Conservation (phyloP, 2,888 invertebrate species). For the Sphecodes monilicornis region DNA sequence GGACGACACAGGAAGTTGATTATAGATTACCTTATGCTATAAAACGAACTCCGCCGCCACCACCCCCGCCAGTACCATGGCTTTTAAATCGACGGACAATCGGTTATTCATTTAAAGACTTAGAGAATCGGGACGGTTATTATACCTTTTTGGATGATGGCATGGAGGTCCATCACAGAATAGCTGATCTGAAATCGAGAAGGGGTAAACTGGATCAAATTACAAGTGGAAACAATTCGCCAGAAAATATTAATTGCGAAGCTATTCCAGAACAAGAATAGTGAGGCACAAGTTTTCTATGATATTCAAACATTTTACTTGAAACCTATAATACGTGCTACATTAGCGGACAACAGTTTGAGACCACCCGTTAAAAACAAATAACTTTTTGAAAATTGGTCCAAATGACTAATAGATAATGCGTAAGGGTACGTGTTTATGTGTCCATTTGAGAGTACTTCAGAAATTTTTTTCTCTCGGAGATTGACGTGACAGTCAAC, state of each 20-base stretch:
- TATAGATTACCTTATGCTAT: constrained; percentile 63
- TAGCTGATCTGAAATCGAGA: constrained; percentile 69
- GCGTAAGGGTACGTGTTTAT: no score
- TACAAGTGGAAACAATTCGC: neutral
- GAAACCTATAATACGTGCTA: neutral
- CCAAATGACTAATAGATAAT: no score
- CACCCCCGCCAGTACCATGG: constrained; percentile 68
- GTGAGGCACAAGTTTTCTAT: neutral
- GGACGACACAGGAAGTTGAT: constrained; percentile 68
- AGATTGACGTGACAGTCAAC: no score
- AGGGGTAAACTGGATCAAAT: constrained; percentile 23
- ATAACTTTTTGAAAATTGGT: no score
- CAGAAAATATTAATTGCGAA: neutral
- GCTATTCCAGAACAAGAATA: neutral
- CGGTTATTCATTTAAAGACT: constrained; percentile 66
- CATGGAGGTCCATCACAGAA: constrained; percentile 67
- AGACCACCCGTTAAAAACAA: no score
- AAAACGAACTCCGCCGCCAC: constrained; percentile 45
- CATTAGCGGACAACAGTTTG: no score
- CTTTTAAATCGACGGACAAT: constrained; percentile 73
- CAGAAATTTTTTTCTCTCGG: no score
- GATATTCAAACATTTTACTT: neutral
- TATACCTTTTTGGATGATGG: constrained; percentile 75
- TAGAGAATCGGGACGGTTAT: constrained; percentile 67
- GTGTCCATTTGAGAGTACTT: no score